These are phyloP conservation scores for Abramis brama DNA, from an alignment of 2,113 vertebrate genomes.

Conservation along the genomic window DNA sequence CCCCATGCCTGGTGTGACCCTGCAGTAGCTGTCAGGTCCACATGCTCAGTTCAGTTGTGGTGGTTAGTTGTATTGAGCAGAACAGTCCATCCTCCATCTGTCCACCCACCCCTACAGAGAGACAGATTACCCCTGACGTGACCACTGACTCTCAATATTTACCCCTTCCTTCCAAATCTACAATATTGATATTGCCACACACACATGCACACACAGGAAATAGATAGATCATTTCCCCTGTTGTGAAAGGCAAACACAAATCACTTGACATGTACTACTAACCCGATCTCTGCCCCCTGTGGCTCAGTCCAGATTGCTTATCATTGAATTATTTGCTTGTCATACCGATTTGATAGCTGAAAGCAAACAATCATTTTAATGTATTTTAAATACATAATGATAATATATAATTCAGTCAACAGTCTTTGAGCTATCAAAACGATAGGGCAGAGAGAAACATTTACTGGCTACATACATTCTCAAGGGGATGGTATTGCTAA, in stretches of 20 bases:
- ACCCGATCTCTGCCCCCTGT: slow-evolving; percentile 14
- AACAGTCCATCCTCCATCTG: slow-evolving; percentile 49
- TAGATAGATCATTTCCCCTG: background rate
- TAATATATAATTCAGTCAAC: background rate
- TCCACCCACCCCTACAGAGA: slow-evolving; percentile 45
- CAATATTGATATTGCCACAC: slow-evolving; percentile 39
- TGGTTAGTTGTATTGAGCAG: slow-evolving; percentile 32
- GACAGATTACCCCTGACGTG: slow-evolving; percentile 42
- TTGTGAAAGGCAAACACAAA: slow-evolving; percentile 10
- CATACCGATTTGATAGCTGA: background rate
- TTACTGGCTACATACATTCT: background rate
- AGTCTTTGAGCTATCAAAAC: slow-evolving; percentile 7
- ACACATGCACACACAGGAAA: slow-evolving; percentile 15
- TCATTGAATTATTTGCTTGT: slow-evolving; percentile 34
- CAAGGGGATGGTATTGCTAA: background rate
- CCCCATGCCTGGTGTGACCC: background rate
- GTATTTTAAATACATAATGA: slow-evolving; percentile 13
- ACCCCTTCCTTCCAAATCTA: slow-evolving; percentile 27
- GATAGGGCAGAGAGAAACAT: background rate
- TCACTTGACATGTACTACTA: slow-evolving; percentile 20
- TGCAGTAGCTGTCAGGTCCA: slow-evolving; percentile 17
- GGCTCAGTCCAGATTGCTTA: slow-evolving; percentile 29
- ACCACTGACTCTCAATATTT: slow-evolving; percentile 1
- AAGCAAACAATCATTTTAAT: background rate
- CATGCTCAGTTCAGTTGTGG: slow-evolving; percentile 33